Base-by-base conservation (phyloP, 2,888 invertebrate species). In the Beris morrisii region DNA sequence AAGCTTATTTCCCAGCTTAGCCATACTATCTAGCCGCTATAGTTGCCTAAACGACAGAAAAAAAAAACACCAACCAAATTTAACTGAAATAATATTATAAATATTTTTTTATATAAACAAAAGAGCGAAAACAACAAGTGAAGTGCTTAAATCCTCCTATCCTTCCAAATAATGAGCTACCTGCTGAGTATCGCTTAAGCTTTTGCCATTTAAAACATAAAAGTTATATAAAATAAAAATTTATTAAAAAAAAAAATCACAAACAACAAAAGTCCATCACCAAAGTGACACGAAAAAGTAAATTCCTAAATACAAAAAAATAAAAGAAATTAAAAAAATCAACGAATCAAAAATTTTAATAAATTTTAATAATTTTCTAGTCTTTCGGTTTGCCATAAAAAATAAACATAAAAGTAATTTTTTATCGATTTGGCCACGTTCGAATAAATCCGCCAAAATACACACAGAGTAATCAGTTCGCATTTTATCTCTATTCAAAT, bases 381-480 rank as follows among this genome's bases (percentile, higher is more conserved):
- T 69, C 69, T 30, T 64, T 67, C 65, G 61, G 55, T 69, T 69
- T 69, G 69, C 69, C 69, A 69, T 69, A 67, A 63, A 64, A 59
- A 48, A 15, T 22, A 4, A 13, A 53, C 15, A 22, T 22, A 68
- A 68, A 52, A 48, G 56, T 45, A 32, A 58, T 46, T 43, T 43
- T 55, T 54, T 38, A 54, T n/a, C 12, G 57, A 50, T 28, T 48
- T 38, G 38, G 2, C 7, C 38, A 22, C 38, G 38, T 7, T 38
- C 38, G 9, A 38, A 38, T 6, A 22, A 43, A 52, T 32, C 38
- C 63, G 63, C 43, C 52, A 32, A 52, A 46, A 5, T 9, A 22
- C 38, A 38, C 1, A 38, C 38, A 38, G 9, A 38, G 9, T 38
- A 38, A 38, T 38, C 38, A 1, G 38, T 38, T 38, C 31, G 61